Evolutionary conservation across 1,140 invertebrate species (phyloP).

Genomic region (Drosophila dunni): DNA sequence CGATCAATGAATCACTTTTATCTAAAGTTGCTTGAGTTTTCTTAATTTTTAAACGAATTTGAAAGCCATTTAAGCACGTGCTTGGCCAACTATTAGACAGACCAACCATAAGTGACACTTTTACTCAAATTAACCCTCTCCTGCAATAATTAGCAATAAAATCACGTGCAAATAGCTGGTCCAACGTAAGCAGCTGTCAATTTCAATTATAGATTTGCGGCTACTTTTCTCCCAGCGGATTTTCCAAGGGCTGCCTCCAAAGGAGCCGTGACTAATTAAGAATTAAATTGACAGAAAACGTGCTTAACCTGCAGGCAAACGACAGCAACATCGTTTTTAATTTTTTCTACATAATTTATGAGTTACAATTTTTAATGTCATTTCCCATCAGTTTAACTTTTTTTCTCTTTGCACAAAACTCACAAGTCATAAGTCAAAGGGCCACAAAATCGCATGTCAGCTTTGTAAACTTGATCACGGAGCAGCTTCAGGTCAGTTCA

Average conservation of each 20-base stretch:
- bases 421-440: slow-evolving; percentile 35
- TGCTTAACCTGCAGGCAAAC: slow-evolving; percentile 56
- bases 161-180: slow-evolving; percentile 69
- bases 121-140: slow-evolving; percentile 12
- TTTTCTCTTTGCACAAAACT: not conserved
- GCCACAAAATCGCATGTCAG: slow-evolving; percentile 13
- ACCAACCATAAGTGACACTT: slow-evolving; percentile 52
- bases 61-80: slow-evolving; percentile 47
- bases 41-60: not conserved
- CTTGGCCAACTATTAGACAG: slow-evolving; percentile 7
- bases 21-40: not conserved
- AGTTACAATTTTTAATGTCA: slow-evolving; percentile 4
- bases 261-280: slow-evolving; percentile 76
- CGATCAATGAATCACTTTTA: slow-evolving; percentile 27
- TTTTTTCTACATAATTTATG: slow-evolving; percentile 58
- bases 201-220: slow-evolving; percentile 69
- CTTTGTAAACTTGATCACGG: slow-evolving; percentile 11
- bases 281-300: slow-evolving; percentile 78
- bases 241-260: slow-evolving; percentile 30
- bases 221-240: slow-evolving; percentile 10
- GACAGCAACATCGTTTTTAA: slow-evolving; percentile 38
- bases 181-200: slow-evolving; percentile 68
- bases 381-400: not conserved
- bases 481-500: slow-evolving; percentile 4
- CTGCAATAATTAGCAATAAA: slow-evolving; percentile 73